These are phyloP conservation scores for Varanus salvator DNA, from an alignment of 2,113 vertebrate genomes.

Conservation along the genomic window DNA sequence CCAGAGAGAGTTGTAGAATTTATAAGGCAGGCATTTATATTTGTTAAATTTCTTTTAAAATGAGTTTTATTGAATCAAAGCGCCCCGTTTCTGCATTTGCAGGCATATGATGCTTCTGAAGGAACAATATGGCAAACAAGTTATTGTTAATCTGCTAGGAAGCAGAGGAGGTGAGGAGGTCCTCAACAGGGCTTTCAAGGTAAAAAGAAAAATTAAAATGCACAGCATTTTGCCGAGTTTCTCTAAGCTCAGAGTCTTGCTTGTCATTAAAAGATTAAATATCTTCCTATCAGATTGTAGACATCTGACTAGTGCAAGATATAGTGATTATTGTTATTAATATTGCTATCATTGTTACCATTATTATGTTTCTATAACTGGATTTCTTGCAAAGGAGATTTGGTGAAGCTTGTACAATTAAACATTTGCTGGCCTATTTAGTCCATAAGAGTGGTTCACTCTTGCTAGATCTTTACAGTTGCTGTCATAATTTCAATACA, in stretches of 20 bases:
- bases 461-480: background rate
- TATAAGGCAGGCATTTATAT: background rate
- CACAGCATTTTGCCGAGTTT: slow-evolving; percentile 7
- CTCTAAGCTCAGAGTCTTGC: slow-evolving; percentile 24
- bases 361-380: background rate
- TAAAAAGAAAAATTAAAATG: slow-evolving; percentile 61
- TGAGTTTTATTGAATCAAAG: slow-evolving; percentile 12
- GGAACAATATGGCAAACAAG: slow-evolving; percentile 84
- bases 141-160: slow-evolving; percentile 83
- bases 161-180: slow-evolving; percentile 84
- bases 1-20: background rate
- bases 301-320: background rate
- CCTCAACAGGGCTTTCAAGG: slow-evolving; percentile 85
- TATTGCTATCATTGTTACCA: slow-evolving; percentile 13
- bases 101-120: slow-evolving; percentile 86
- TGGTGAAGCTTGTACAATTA: background rate
- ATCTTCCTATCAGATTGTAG: background rate
- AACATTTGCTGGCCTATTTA: background rate
- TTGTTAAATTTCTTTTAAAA: slow-evolving; percentile 37
- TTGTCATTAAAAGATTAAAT: slow-evolving; percentile 16
- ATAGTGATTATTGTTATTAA: background rate
- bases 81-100: slow-evolving; percentile 45
- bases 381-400: background rate
- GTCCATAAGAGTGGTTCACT: background rate
- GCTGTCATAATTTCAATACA: background rate